These are phyloP conservation scores for Dusona sp. DNA, from an alignment of 2,888 invertebrate species.

Conservation along the genomic window DNA sequence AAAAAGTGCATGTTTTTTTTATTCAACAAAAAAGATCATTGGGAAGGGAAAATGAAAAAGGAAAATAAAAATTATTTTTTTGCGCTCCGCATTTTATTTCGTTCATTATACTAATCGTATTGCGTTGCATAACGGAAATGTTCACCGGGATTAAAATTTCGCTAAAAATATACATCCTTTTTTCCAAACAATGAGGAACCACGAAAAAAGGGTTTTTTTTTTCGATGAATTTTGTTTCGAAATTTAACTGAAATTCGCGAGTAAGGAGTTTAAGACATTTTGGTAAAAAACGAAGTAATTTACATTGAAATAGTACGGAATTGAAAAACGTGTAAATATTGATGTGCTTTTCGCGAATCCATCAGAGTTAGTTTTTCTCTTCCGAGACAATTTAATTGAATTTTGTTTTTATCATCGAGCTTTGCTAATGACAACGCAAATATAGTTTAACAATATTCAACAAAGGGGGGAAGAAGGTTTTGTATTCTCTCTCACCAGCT, in stretches of 20 bases:
- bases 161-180: slow-evolving; percentile 6
- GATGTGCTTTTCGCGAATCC: not conserved
- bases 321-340: not conserved
- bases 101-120: slow-evolving; percentile 28
- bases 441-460: slow-evolving; percentile 62
- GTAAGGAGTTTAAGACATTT: not conserved
- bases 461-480: slow-evolving; percentile 62
- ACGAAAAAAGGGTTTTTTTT: not conserved
- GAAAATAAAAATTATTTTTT: slow-evolving; percentile 71
- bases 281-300: not conserved
- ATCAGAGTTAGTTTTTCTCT: not conserved
- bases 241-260: not conserved
- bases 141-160: slow-evolving; percentile 68
- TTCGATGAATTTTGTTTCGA: not conserved
- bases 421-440: slow-evolving; percentile 16
- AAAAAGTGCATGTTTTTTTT: no score
- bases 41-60: slow-evolving; percentile 68
- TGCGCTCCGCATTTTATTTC: slow-evolving; percentile 51
- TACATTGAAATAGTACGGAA: not conserved
- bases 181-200: slow-evolving; percentile 1
- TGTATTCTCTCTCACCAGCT: slow-evolving; percentile 57
- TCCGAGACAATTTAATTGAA: not conserved
- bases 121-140: slow-evolving; percentile 52
- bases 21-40: no score
- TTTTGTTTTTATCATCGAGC: slow-evolving; percentile 11